Evolutionary conservation across 2,113 vertebrate genomes (phyloP).

Genomic region (Notechis scutatus): DNA sequence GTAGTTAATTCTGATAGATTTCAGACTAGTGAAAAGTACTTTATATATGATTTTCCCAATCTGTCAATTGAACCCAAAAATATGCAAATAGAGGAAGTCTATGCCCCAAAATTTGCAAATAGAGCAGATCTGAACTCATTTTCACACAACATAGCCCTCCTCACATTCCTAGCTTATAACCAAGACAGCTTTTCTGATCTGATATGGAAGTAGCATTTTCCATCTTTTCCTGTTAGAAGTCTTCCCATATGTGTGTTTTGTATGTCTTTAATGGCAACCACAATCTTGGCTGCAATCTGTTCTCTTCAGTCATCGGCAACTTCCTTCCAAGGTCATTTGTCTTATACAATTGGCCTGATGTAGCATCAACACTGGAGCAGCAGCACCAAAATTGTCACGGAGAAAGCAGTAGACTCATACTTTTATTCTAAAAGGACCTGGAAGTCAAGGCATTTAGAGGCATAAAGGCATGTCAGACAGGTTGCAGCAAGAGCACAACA

Average conservation of each 20-base stretch:
- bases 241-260: background rate
- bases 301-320: background rate
- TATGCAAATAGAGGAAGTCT: no score
- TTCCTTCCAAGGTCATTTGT: background rate
- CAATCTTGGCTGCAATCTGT: background rate
- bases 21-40: background rate
- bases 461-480: background rate
- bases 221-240: background rate
- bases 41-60: background rate
- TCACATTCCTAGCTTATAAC: background rate
- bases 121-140: background rate
- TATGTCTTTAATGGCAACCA: background rate
- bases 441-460: background rate
- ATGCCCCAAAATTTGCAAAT: no score
- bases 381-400: background rate
- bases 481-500: background rate
- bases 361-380: background rate
- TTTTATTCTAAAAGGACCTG: background rate
- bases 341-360: background rate
- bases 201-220: background rate
- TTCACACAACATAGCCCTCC: background rate
- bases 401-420: background rate
- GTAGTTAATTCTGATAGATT: background rate
- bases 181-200: background rate
- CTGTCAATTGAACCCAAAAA: background rate